These are phyloP conservation scores for Pelecanoides urinatrix DNA, from an alignment of 2,113 vertebrate genomes.

Conservation along the genomic window DNA sequence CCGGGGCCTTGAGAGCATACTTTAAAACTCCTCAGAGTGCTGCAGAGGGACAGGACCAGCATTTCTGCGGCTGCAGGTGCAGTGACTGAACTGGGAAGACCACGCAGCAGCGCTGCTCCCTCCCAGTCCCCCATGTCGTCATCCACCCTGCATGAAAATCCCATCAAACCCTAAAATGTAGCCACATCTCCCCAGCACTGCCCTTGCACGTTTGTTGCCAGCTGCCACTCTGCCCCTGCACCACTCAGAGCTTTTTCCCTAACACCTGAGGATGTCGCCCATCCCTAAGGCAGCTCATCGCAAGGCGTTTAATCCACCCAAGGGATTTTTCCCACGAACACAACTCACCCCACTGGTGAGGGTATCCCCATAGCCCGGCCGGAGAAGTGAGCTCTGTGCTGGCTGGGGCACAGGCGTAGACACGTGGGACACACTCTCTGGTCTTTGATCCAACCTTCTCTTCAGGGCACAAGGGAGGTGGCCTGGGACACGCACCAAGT, in stretches of 20 bases:
- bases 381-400: not conserved
- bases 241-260: not conserved
- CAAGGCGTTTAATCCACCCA: not conserved
- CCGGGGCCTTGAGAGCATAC: not conserved
- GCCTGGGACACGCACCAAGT: accelerated
- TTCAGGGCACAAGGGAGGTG: not conserved
- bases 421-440: not conserved
- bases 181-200: not conserved
- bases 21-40: not conserved
- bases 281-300: not conserved
- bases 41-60: not conserved
- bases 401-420: not conserved
- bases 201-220: not conserved
- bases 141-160: not conserved
- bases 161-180: not conserved
- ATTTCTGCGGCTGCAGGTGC: not conserved
- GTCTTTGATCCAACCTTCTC: not conserved
- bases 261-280: not conserved
- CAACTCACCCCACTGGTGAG: not conserved
- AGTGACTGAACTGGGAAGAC: not conserved
- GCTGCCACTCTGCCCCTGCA: not conserved
- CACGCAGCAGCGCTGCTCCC: not conserved
- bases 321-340: not conserved
- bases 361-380: too few relatives aligned
- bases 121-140: not conserved